Base-by-base conservation (phyloP, 2,888 invertebrate species). In the Drosophila gaucha region DNA sequence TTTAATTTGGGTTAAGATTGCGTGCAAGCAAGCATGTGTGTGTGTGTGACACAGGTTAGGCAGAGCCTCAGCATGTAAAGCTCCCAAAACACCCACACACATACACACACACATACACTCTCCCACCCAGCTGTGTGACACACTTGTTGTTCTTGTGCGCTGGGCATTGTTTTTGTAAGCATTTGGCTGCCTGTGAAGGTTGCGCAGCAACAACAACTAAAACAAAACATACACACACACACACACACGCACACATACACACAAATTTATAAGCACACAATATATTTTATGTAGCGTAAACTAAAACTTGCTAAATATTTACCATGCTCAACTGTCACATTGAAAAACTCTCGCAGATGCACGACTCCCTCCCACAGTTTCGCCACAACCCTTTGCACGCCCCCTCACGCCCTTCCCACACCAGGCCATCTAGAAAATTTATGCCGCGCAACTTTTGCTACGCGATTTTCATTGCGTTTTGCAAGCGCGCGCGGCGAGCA, bases 241-340 rank as follows among this genome's bases (percentile, higher is more conserved):
- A 14, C 46, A 6, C 22, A 14, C 24, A 3, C 33, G 12, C 33
- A 3, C 12, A 39, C 46, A 28, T 18, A 22, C 20, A 46, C n/a
- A 50, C n/a, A 36, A 20, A 55, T 41, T 41, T 43, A 8, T 64
- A 46, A 55, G 60, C 54, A 39, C 50, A 78, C 65, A 67, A 67
- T 75, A 67, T 59, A 79, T 83, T 80, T 72, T 52, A 79, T 79
- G 80, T 73, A 80, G 66, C 84, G 65, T 79, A 72, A 78, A 68
- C 57, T 66, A 67, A 70, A 82, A 68, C 80, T 68, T 67, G 66
- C 72, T 75, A 68, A 69, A 86, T 69, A 79, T 86, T 67, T 59
- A 58, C 47, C 56, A 60, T 47, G 73, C 80, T 72, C 65, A 49
- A 64, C 77, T 80, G 84, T 86, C 80, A 73, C 77, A 86, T 72